A percentile compares a stretch with the other conserved stretches of the same genome.
phyloP scores from a whole-genome alignment of 1,140 invertebrate genomes.

The Trypoxylus dichotomus region DNA sequence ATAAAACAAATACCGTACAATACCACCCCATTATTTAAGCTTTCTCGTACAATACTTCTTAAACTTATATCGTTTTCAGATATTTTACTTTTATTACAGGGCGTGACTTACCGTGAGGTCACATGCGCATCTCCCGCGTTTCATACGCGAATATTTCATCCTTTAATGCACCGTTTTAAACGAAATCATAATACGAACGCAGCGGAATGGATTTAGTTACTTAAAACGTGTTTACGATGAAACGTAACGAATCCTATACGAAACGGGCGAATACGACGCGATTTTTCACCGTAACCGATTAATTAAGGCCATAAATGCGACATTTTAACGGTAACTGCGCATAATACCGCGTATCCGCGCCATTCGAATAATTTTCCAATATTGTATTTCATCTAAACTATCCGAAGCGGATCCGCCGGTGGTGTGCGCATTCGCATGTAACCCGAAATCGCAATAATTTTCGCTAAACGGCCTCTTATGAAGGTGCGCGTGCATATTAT shows the following conservation, averaged over 20 bases:
- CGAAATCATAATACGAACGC: background rate
- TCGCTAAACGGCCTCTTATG: conserved; percentile 40
- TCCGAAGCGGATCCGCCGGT: background rate
- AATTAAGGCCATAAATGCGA: background rate
- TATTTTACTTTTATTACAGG: background rate
- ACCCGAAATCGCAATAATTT: conserved; percentile 42
- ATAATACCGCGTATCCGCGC: background rate
- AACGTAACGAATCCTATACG: background rate
- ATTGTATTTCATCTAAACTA: conserved; percentile 31
- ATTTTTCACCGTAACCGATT: background rate
- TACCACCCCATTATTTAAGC: no score
- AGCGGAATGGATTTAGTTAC: background rate
- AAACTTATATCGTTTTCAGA: no score
- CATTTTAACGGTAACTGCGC: conserved; percentile 23
- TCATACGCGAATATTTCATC: background rate
- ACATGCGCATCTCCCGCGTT: no score
- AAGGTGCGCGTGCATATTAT: conserved; percentile 41
- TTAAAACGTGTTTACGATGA: background rate
- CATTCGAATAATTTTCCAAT: conserved; percentile 32
- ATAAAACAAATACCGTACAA: no score
- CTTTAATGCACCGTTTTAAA: background rate
- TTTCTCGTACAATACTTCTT: no score
- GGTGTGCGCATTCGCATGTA: conserved; percentile 15
- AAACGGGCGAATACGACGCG: background rate
- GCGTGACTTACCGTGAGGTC: background rate